Base-by-base conservation (phyloP, 2,797 vertebrate species). In the Lepilemur septentrionalis region DNA sequence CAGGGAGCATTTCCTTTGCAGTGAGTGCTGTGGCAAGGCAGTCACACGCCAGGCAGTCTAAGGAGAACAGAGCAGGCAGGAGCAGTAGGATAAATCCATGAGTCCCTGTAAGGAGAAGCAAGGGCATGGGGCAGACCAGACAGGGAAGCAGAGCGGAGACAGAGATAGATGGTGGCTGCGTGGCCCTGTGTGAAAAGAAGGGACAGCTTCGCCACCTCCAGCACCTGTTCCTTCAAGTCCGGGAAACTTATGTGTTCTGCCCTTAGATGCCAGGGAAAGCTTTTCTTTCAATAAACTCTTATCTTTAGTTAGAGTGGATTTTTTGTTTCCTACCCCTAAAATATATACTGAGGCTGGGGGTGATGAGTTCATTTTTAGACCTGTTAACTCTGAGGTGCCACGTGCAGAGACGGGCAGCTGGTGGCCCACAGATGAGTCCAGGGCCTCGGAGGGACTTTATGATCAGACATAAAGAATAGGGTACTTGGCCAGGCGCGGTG, bases 131-230 rank as follows among this genome's bases (percentile, higher is more conserved):
- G 41, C 48, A 2, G 9, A 43, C 2, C 11, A 35, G 22, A 13
- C 57, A 50, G 38, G 46, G 23, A 59, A 35, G 73, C 59, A n/a
- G 41, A 52, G 6, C 6, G 18, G 38, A 69, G 41, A 12, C 14
- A 4, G 76, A n/a, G n/a, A n/a, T n/a, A 57, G 5, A 32, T 0
- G 25, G 25, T 5, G 15, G 7, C 10, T 28, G 30, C 0, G 0
- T 20, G 79, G 38, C 46, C 69, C n/a, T 43, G 1, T 0, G 1
- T 48, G 38, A 14, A 43, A 13, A 46, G 8, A n/a, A 22, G 30
- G 8, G 35, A n/a, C 55, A 63, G 35, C 67, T 67, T 63, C 18
- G 1, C 0, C 6, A 0, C 10, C 23, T 28, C n/a, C 7, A 35
- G 57, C 43, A 41, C 14, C 63, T 38, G 41, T 28, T 18, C 32